Evolutionary conservation across 2,113 vertebrate genomes (phyloP), one percentile per base, ranked within the genome.

Genomic region (Euleptes europaea): DNA sequence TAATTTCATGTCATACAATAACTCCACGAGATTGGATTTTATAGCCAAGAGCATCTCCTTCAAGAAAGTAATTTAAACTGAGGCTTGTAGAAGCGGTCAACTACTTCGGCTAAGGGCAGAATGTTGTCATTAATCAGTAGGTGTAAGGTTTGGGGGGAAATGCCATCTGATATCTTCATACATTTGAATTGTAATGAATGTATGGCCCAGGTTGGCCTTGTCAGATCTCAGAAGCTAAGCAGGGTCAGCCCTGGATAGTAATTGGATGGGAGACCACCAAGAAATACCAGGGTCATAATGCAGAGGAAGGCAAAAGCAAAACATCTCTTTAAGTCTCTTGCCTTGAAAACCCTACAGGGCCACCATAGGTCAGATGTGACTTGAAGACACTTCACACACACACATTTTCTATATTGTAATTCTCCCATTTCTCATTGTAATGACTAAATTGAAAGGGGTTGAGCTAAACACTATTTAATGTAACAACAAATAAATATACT

Each of bases 41-140:
- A 71, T 57, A 85, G 67, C 71, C 79, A 88, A 88, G 66, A 82
- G 44, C 63, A 94, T 90, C 92, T n/a, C 40, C 42, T 90, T 88
- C 66, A 87, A 83, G 31, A 91, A 67, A 12, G 84, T 81, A 86
- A 88, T 86, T 90, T 88, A 83, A 82, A 78, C 83, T 86, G 86
- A 88, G 17, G 78, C 66, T 78, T 88, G 28, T 44, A 78, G 84
- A 91, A 86, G 70, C 77, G 33, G 33, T 63, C 47, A 84, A 38
- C 44, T 17, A 15, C 74, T 21, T 84, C 92, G 71, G 11, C 73
- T 90, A 47, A 86, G 74, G 86, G 70, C 47, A 90, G 82, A 87
- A 87, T 78, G 82, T 81, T 83, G 78, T 84, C 75, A 84, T 89
- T 87, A 90, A 81, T 92, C 83, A 86, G 82, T 65, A 47, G 12